A percentile compares a stretch with the other conserved stretches of the same genome.
phyloP scores from a whole-genome alignment of 2,113 vertebrate genomes.

The Phocoena phocoena region DNA sequence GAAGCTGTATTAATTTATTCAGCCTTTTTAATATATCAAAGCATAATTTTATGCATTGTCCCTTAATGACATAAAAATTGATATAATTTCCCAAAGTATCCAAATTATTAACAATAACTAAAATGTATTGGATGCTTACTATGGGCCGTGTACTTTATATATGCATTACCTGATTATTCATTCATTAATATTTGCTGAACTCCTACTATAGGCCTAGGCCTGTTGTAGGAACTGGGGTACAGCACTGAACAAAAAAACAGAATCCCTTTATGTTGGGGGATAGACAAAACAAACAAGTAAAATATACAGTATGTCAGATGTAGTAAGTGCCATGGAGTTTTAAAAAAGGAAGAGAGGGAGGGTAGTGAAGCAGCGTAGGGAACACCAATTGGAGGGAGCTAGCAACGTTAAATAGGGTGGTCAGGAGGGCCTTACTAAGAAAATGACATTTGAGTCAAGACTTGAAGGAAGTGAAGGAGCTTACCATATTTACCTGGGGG shows the following conservation, averaged over 20 bases:
- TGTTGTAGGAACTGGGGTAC: neutral
- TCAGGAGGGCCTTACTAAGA: neutral
- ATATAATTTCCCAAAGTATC: neutral
- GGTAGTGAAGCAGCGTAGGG: neutral
- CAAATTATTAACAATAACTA: slow-evolving; percentile 32
- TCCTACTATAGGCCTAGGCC: neutral
- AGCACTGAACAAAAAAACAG: neutral
- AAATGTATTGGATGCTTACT: slow-evolving; percentile 1
- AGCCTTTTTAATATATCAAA: slow-evolving; percentile 36
- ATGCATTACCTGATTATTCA: neutral
- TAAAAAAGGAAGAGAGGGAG: neutral
- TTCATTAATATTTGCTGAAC: neutral
- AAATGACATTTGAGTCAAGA: neutral
- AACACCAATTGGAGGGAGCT: neutral
- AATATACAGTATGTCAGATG: neutral
- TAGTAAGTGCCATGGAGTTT: neutral
- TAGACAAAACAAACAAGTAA: slow-evolving; percentile 25
- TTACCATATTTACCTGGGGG: neutral
- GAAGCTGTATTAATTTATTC: slow-evolving; percentile 33
- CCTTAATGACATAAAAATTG: neutral
- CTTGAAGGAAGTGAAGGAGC: neutral
- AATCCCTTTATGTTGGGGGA: neutral
- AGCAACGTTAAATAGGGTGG: neutral
- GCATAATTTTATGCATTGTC: neutral
- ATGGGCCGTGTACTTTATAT: neutral